Base-by-base conservation (phyloP, 2,797 vertebrate genomes). In the Tangara arthus region DNA sequence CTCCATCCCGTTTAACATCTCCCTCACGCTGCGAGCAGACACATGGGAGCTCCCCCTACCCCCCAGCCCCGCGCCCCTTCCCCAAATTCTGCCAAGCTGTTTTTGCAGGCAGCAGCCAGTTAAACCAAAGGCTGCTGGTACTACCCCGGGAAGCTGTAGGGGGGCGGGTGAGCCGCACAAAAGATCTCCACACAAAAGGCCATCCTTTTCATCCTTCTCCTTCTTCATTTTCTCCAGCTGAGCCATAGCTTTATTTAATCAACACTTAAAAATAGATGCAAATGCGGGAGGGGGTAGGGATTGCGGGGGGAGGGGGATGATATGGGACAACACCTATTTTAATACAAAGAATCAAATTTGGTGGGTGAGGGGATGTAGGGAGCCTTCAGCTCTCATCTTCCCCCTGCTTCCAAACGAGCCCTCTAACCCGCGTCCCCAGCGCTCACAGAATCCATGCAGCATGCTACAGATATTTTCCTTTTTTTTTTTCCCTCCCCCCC, bases 181-280 rank as follows among this genome's bases (percentile, higher is more conserved):
- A 96, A 96, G 97, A 87, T 96, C 96, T 94, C 95, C 92, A 97
- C 98, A 98, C 97, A 97, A 98, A 98, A 98, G 98, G 97, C 97
- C 98, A 98, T 97, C 96, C 92, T 98, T 96, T 96, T 91, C 95
- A 97, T 95, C 79, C 96, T 76, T 91, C 90, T 90, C 35, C 71
- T 82, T 97, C 95, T 97, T 96, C 94, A 77, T 97, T 97, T 98
- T 97, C 94, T 90, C 95, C 94, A 97, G 96, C 96, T 92, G 95
- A 98, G 93, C 59, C 66, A 81, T 77, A 60, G 96, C 70, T 94
- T 96, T 85, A 94, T 89, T 95, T 95, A 90, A 96, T 94, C 88
- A 77, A 42, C 81, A 60, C 85, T 91, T 77, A 91, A 94, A 93
- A 94, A 91, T 42, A 87, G 63, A 83, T 50, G 37, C 60, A 79